Percentiles rank a stretch among this genome's conserved stretches.
These are phyloP conservation scores for Sicus ferrugineus DNA, from an alignment of 2,888 invertebrate genomes.

Conservation along the genomic window DNA sequence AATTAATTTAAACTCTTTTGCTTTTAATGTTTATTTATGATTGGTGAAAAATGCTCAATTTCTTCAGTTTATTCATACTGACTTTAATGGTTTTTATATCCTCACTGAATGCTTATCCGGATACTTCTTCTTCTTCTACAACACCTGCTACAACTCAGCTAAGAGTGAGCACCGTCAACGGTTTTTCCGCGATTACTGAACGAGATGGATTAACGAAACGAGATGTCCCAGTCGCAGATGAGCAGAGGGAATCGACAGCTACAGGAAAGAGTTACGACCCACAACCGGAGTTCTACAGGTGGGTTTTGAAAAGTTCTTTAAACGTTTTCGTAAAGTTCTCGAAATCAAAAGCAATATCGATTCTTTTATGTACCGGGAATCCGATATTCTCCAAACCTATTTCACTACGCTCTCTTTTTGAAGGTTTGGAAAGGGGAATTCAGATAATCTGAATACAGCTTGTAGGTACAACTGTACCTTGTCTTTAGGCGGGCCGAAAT, in stretches of 20 bases:
- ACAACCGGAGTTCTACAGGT: constrained; percentile 58
- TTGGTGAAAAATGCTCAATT: constrained; percentile 10
- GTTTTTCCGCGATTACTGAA: constrained; percentile 25
- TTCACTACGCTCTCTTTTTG: no score
- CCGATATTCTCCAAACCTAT: no score
- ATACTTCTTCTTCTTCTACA: neutral
- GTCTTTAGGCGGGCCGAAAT: no score
- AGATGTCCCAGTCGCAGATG: constrained; percentile 44
- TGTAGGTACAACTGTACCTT: no score
- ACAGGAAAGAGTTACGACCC: constrained; percentile 57
- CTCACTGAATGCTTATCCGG: neutral
- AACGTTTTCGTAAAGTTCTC: no score
- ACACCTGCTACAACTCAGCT: constrained; percentile 24
- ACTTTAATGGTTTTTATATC: neutral
- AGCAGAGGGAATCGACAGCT: constrained; percentile 40
- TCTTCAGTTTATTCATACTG: neutral
- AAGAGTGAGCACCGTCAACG: constrained; percentile 34
- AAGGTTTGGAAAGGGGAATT: no score
- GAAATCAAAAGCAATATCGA: no score
- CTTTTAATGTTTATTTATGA: neutral
- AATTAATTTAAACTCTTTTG: constrained; percentile 2
- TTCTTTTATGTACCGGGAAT: no score
- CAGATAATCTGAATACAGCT: no score
- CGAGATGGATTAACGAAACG: constrained; percentile 44
- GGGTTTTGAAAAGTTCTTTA: constrained; percentile 31